Evolutionary conservation across 2,888 invertebrate genomes (phyloP), one percentile per base, ranked within the genome.

Genomic region (Zaprionus obscuricornis): DNA sequence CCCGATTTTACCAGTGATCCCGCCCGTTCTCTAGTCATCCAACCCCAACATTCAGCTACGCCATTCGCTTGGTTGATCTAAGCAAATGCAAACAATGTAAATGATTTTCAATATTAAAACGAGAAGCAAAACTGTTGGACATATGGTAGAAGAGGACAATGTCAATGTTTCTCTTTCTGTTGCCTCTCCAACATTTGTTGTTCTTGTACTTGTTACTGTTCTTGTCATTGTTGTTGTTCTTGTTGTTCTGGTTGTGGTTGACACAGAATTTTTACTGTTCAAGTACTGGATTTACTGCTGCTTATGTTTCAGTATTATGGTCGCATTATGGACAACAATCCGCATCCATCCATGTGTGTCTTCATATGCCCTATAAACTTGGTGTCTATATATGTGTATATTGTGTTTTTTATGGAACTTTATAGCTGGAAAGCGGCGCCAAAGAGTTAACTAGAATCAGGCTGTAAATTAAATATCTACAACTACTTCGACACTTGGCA

Each of bases 31-130:
- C 17, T n/a, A 6, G 22, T 6, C 27, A 6, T 11, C 13, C 31
- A 31, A 2, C 16, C 24, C 8, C 13, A 13, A 20, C 17, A 0
- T 13, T 5, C 10, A n/a, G n/a, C n/a, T n/a, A n/a, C n/a, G n/a
- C 1, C 7, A 4, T 8, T 0, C 17, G 8, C 13, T 29, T 10
- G 7, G 22, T 46, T 50, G 36, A 13, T 43, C 43, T 40, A 55
- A 57, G 52, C 72, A 43, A 77, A 82, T 69, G 64, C 79, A 64
- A 74, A 73, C 77, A 77, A 66, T 85, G 86, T 85, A 84, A 81
- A 77, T 71, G 66, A 66, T 81, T 86, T 84, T 81, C 62, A 67
- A 81, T 77, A 74, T 67, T 74, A 62, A 56, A 77, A 54, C 57
- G 54, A 33, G 20, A 50, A 20, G 47, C 24, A 47, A 27, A 62